Evolutionary conservation across 2,797 vertebrate genomes (phyloP).

Genomic region (Poecile montanus): DNA sequence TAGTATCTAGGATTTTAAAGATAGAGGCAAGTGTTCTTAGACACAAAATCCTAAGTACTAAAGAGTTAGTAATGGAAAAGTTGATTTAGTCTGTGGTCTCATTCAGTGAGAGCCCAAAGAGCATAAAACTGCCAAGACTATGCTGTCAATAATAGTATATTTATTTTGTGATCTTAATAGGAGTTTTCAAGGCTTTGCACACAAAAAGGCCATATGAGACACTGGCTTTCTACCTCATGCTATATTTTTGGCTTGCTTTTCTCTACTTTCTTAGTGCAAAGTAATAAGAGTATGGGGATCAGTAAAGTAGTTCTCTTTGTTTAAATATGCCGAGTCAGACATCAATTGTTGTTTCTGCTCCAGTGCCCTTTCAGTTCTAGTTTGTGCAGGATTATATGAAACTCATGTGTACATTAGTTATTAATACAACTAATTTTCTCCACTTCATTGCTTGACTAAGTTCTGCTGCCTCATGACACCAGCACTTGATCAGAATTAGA

Average conservation of each 20-base stretch:
- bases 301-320: slow-evolving; percentile 29
- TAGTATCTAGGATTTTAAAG: background rate
- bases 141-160: background rate
- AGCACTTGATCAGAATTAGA: slow-evolving; percentile 44
- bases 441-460: slow-evolving; percentile 35
- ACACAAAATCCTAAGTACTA: background rate
- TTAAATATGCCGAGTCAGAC: slow-evolving; percentile 8
- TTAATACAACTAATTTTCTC: slow-evolving; percentile 50
- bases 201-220: background rate
- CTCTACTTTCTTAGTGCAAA: background rate
- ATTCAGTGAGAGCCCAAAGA: background rate
- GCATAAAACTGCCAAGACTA: background rate
- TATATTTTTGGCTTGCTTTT: background rate
- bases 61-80: background rate
- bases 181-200: background rate
- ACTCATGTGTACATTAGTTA: background rate
- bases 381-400: slow-evolving; percentile 28
- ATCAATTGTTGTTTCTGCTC: background rate
- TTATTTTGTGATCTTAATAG: background rate
- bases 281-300: background rate
- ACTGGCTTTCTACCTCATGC: background rate
- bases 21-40: background rate
- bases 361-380: background rate
- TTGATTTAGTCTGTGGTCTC: background rate
- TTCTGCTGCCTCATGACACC: slow-evolving; percentile 35